phyloP scores from a whole-genome alignment of 2,113 vertebrate species.

The Orycteropus afer region DNA sequence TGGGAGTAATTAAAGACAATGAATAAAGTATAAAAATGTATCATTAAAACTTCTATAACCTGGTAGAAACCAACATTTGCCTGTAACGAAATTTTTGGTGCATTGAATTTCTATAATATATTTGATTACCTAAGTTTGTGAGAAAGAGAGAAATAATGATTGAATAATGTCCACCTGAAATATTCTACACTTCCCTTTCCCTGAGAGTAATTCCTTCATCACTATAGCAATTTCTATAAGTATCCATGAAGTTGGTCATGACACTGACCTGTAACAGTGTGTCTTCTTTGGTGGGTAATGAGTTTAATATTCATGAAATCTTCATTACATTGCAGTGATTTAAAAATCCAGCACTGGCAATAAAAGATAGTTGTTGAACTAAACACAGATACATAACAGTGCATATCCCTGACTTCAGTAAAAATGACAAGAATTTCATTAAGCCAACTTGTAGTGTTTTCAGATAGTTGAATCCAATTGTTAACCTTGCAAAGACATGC shows the following conservation, averaged over 20 bases:
- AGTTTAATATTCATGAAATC: slow-evolving; percentile 58
- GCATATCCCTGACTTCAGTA: slow-evolving; percentile 26
- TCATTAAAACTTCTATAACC: neutral
- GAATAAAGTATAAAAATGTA: neutral
- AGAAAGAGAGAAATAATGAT: slow-evolving; percentile 29
- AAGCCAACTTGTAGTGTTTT: slow-evolving; percentile 36
- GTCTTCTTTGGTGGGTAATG: slow-evolving; percentile 51
- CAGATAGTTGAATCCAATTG: slow-evolving; percentile 54
- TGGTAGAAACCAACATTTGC: slow-evolving; percentile 54
- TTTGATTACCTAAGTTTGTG: slow-evolving; percentile 63
- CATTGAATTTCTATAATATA: slow-evolving; percentile 23
- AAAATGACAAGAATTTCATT: slow-evolving; percentile 69
- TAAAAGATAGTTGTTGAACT: slow-evolving; percentile 29
- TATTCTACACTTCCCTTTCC: neutral
- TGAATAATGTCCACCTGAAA: slow-evolving; percentile 41
- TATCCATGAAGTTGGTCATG: slow-evolving; percentile 43
- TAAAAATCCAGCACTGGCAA: slow-evolving; percentile 54
- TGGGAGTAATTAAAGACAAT: neutral
- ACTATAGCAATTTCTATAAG: slow-evolving; percentile 39
- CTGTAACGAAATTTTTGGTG: slow-evolving; percentile 52
- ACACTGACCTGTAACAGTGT: slow-evolving; percentile 32
- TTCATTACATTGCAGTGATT: slow-evolving; percentile 59
- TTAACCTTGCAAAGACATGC: slow-evolving; percentile 37
- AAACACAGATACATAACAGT: slow-evolving; percentile 48
- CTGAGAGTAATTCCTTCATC: neutral